Percentiles rank a stretch among this genome's conserved stretches.
Evolutionary conservation across 2,888 invertebrate genomes (phyloP).

Genomic region (Pollenia labialis): DNA sequence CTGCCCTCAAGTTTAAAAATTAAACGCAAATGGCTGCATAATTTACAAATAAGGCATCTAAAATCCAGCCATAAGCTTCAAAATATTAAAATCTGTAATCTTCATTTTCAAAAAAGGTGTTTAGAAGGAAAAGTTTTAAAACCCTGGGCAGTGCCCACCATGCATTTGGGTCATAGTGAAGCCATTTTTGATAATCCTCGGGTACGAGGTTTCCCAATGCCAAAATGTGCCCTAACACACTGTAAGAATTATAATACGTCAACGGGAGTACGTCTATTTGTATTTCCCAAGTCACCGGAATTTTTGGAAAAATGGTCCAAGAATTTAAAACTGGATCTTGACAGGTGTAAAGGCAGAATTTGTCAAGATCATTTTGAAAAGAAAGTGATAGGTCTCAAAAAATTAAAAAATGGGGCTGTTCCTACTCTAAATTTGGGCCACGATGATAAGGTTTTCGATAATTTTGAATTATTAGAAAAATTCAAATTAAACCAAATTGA

Average conservation of each 20-base stretch:
- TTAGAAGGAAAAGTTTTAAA: conserved; percentile 79
- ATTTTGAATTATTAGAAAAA: conserved; percentile 75
- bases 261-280: conserved; percentile 78
- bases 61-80: conserved; percentile 66
- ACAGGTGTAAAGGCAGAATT: conserved; percentile 78
- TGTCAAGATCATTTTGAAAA: conserved; percentile 80
- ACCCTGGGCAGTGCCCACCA: conserved; percentile 80
- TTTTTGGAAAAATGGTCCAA: conserved; percentile 78
- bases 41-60: conserved; percentile 76
- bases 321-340: conserved; percentile 77
- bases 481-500: conserved; percentile 39
- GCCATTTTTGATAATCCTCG: conserved; percentile 80
- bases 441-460: conserved; percentile 77
- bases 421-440: conserved; percentile 80
- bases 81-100: conserved; percentile 77
- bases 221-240: conserved; percentile 78
- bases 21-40: conserved; percentile 80
- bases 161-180: conserved; percentile 77
- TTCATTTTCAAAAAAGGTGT: conserved; percentile 80
- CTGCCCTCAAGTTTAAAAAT: conserved; percentile 77
- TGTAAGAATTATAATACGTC: conserved; percentile 77
- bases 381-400: conserved; percentile 77
- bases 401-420: conserved; percentile 79
- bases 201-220: conserved; percentile 76
- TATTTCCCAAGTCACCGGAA: conserved; percentile 76